Evolutionary conservation across 2,888 invertebrate genomes (phyloP), one percentile per base, ranked within the genome.

Genomic region (Seira ritae): DNA sequence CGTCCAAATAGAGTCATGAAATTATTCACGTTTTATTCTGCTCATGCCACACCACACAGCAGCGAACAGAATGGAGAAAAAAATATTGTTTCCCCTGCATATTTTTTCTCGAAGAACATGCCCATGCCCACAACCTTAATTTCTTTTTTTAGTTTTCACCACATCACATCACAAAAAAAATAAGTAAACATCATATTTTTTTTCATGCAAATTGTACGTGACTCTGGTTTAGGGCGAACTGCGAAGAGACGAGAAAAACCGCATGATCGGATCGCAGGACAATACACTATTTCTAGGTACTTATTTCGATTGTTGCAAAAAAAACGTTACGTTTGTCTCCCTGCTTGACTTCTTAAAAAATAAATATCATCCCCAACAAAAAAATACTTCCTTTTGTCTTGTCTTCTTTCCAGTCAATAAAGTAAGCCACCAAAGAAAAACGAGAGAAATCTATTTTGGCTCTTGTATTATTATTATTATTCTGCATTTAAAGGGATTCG

Each of bases 371-470:
- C 37, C 1, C 65, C 1, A 23, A 60, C 3, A 20, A 72, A 19
- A 46, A n/a, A n/a, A 71, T 42, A 17, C 6, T 17, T 20, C 19
- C 66, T 60, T 68, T 68, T 73, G 69, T 68, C 22, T 42, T 68
- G 24, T 72, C 60, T 19, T 68, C 74, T 80, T 65, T 80, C 74
- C 80, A 80, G 74, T 80, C 80, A 74, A 80, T 80, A 80, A 80
- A 80, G 73, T 80, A 31, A 42, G 74, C 42, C 42, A 74, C 24
- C 72, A 65, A 78, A 2, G 2, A 31, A 2, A 79, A 72, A 79
- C 79, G 66, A 66, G 31, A 66, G n/a, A n/a, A n/a, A 19, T 67
- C 80, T 80, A 68, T 73, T 80, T 80, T 31, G 80, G 73, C 80
- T 31, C 8, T 2, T 31, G 31, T 4, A 31, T 31, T 31, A 31